These are phyloP conservation scores for Bucorvus abyssinicus DNA, from an alignment of 2,797 vertebrate genomes.

Conservation along the genomic window DNA sequence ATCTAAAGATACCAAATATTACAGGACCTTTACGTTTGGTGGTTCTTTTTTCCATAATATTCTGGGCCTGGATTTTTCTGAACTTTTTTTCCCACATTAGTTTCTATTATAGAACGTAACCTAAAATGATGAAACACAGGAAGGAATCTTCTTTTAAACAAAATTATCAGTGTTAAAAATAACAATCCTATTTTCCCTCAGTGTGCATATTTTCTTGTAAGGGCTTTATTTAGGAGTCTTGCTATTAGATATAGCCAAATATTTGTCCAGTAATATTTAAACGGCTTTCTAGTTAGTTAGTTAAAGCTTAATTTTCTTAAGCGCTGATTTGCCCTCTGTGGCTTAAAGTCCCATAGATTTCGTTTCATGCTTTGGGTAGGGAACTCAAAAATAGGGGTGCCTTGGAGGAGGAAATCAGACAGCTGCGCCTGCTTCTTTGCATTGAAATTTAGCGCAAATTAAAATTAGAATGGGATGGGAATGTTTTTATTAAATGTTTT, in stretches of 20 bases:
- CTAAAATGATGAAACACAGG: slow-evolving; percentile 79
- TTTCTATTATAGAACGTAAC: slow-evolving; percentile 74
- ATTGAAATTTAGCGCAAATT: neutral
- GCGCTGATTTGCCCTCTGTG: neutral
- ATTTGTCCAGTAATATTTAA: neutral
- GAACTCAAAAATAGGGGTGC: neutral
- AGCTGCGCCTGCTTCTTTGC: neutral
- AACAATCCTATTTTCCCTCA: slow-evolving; percentile 69
- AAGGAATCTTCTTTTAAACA: slow-evolving; percentile 79
- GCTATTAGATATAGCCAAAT: neutral
- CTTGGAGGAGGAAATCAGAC: neutral
- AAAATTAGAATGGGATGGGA: slow-evolving; percentile 62
- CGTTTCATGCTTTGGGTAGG: neutral
- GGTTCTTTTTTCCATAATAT: slow-evolving; percentile 78
- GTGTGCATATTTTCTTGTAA: neutral
- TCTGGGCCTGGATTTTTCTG: slow-evolving; percentile 78
- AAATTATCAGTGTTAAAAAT: slow-evolving; percentile 83
- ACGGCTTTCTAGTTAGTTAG: neutral
- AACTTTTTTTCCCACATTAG: slow-evolving; percentile 81
- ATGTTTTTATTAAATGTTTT: slow-evolving; percentile 42
- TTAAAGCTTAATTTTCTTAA: neutral
- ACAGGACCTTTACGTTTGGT: slow-evolving; percentile 81
- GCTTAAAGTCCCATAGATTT: neutral
- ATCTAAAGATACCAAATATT: slow-evolving; percentile 78
- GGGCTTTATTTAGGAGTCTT: slow-evolving; percentile 38